Evolutionary conservation across 2,888 invertebrate genomes (phyloP).

Genomic region (Sphaerophoria taeniata): DNA sequence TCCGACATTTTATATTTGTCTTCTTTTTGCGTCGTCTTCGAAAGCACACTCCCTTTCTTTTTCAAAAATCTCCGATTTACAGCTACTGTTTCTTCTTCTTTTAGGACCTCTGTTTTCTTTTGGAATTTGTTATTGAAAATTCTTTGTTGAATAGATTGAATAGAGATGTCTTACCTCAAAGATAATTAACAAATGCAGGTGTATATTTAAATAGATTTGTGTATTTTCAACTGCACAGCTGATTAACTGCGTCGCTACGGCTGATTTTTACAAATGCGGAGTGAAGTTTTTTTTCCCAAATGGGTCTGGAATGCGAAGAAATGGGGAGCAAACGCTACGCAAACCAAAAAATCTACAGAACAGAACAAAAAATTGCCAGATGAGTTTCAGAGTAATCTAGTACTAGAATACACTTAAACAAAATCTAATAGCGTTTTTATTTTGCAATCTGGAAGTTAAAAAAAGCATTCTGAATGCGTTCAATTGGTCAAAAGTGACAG

Average conservation of each 20-base stretch:
- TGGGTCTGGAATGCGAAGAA: constrained; percentile 35
- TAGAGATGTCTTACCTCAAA: background rate
- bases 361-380: constrained; percentile 48
- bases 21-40: constrained; percentile 17
- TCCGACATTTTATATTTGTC: constrained; percentile 89
- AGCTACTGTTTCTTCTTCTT: constrained; percentile 44
- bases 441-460: too few relatives aligned
- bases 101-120: background rate
- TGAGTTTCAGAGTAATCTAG: background rate
- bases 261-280: constrained; percentile 63
- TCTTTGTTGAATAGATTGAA: constrained; percentile 13
- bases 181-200: background rate
- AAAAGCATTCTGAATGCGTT: too few relatives aligned
- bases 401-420: background rate
- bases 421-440: too few relatives aligned
- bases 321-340: constrained; percentile 4
- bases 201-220: constrained; percentile 35
- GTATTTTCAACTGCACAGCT: constrained; percentile 68
- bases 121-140: background rate
- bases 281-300: constrained; percentile 7
- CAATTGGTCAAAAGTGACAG: too few relatives aligned
- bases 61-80: constrained; percentile 43
- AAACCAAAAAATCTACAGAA: background rate
- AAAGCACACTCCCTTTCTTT: constrained; percentile 57
- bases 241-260: constrained; percentile 72